Evolutionary conservation across 37 sponge, comb jelly and placozoan genomes (phyloP).

Genomic region (Halisarca cf. caerulea): DNA sequence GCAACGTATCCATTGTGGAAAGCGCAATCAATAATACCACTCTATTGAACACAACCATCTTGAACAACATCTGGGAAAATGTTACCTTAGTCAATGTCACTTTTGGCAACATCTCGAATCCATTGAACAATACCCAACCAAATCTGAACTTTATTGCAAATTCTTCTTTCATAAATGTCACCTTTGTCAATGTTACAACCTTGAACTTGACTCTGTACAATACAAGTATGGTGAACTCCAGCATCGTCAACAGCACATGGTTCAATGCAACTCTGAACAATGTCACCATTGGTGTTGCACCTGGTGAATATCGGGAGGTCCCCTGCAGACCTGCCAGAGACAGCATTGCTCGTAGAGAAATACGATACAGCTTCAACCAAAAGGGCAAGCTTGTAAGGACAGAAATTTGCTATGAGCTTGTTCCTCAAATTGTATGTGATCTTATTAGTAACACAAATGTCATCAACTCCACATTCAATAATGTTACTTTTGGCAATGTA

Average conservation of each 20-base stretch:
- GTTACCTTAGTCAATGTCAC: background rate
- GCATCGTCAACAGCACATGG: background rate
- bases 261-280: background rate
- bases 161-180: background rate
- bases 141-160: background rate
- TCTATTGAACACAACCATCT: background rate
- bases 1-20: background rate
- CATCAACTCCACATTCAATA: background rate
- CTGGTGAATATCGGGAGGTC: background rate
- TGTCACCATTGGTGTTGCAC: background rate
- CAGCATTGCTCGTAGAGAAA: background rate
- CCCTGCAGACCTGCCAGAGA: background rate
- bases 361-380: background rate
- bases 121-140: background rate
- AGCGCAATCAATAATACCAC: background rate
- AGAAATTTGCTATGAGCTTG: background rate
- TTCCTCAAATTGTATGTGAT: background rate
- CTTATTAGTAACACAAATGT: background rate
- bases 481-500: background rate
- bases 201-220: background rate
- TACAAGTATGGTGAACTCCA: background rate
- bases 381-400: background rate
- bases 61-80: background rate
- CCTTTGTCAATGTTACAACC: background rate
- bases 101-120: background rate